Evolutionary conservation across 2,797 vertebrate genomes (phyloP), one percentile per base, ranked within the genome.

Genomic region (Coregonus suidteri): DNA sequence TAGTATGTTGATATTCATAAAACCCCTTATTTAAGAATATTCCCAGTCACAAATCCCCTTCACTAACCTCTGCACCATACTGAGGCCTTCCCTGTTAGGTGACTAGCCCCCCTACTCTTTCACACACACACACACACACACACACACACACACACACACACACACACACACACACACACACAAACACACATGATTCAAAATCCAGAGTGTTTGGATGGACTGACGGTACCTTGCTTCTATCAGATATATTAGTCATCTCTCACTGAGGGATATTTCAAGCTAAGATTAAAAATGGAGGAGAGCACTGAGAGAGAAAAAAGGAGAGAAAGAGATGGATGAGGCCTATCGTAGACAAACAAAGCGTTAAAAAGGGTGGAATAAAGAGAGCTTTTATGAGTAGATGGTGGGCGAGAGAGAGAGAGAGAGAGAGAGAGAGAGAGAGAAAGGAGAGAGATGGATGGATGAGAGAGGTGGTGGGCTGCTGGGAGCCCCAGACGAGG

Each of bases 261-360:
- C 41, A 71, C 68, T 47, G 37, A 74, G 37, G 25, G 37, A 71
- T 76, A 75, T 79, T 76, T 75, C 71, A 74, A 71, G 74, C 51
- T 35, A 73, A 79, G 71, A 83, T 76, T 74, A 82, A 77, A 74
- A 73, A 70, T 68, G 69, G 74, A 53, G 65, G 37, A 4, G 18
- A 53, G 41, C 30, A 56, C 14, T n/a, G 66, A 67, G 66, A 67
- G 66, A 67, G 31, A 76, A 59, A 76, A 72, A 77, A 73, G 79
- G 77, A 78, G 75, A 82, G 70, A 35, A 73, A 67, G 66, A 56
- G 71, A 54, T 25, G 18, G 73, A 62, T 41, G 73, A 74, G 25
- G 71, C 31, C 34, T 41, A 64, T 74, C 73, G n/a, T 41, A 25
- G 9, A 74, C 56, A 54, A 74, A 74, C 54, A 37, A 52, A 52